Base-by-base conservation (phyloP, 2,888 invertebrate genomes). In the Eledone cirrhosa region DNA sequence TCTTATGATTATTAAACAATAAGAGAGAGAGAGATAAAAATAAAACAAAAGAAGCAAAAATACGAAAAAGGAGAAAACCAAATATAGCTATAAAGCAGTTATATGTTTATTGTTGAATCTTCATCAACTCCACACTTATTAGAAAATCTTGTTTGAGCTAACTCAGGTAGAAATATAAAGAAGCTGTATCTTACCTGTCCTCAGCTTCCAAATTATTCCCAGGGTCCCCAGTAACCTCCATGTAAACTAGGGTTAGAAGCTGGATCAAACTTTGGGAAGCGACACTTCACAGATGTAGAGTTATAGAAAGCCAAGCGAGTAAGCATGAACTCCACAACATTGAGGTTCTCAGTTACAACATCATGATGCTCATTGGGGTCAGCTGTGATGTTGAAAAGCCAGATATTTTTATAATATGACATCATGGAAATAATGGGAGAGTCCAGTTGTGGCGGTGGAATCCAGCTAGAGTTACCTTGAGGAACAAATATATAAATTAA, bases 141-240 rank as follows among this genome's bases (percentile, higher is more conserved):
- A n/a, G n/a, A n/a, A n/a, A n/a, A 11, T 2, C 41, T 41, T 3
- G 8, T 41, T 41, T 41, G 11, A n/a, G n/a, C 11, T 41, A 41
- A 41, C 41, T 41, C 41, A 41, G 11, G 3, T 5, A 11, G 11
- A 41, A 8, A 8, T 41, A 41, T 41, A 3, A 11, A 41, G 11
- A 41, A 41, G 11, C 41, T 1, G 11, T 11, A 41, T 8, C 41
- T 41, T 11, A 41, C 41, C 41, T 41, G 41, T 41, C 0, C 0
- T 41, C 11, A 41, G 5, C 3, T 41, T 41, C 0, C 5, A 41
- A 41, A 41, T 78, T 78, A 82, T 67, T 82, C 80, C 90, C 90
- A 90, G 0, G 89, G 90, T 16, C 88, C 87, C 89, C 89, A 90
- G 77, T 84, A 87, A 2, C 89, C 90, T 14, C 87, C 88, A 76